These are phyloP conservation scores for Eupithecia insigniata DNA, from an alignment of 2,888 invertebrate species.

Conservation along the genomic window DNA sequence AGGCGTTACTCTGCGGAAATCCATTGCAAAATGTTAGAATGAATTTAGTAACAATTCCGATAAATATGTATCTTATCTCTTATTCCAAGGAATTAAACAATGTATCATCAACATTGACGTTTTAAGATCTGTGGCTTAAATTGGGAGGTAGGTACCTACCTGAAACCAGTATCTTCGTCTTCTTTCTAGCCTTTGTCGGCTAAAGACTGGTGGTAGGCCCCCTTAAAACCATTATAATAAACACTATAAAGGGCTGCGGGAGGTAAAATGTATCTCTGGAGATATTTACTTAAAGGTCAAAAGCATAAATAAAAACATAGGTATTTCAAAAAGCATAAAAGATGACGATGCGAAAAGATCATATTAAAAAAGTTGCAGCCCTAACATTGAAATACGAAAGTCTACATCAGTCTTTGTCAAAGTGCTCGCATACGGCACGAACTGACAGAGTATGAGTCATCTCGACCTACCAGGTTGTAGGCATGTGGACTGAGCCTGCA, in stretches of 20 bases:
- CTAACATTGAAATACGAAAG: slow-evolving; percentile 44
- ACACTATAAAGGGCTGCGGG: neutral
- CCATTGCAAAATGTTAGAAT: too few relatives aligned
- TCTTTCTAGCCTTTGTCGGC: too few relatives aligned
- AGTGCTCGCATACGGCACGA: slow-evolving; percentile 52
- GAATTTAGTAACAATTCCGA: too few relatives aligned
- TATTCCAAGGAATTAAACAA: neutral
- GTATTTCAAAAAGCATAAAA: slow-evolving; percentile 6
- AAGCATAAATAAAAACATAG: neutral
- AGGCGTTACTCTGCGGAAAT: too few relatives aligned
- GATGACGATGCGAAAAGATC: slow-evolving; percentile 13
- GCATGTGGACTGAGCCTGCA: slow-evolving; percentile 24
- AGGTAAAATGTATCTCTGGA: neutral
- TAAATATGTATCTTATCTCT: too few relatives aligned
- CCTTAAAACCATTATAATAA: too few relatives aligned
- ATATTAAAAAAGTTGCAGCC: slow-evolving; percentile 24
- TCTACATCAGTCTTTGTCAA: slow-evolving; percentile 56
- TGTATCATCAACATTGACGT: too few relatives aligned
- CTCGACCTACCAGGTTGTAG: slow-evolving; percentile 63
- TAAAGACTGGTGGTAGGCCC: too few relatives aligned
- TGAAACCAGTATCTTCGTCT: too few relatives aligned
- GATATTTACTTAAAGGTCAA: neutral
- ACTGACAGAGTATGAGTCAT: slow-evolving; percentile 59
- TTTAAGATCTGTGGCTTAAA: too few relatives aligned
- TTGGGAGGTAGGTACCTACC: too few relatives aligned